Evolutionary conservation across 2,888 invertebrate genomes (phyloP), one percentile per base, ranked within the genome.

Genomic region (Epirrhoe tristata): DNA sequence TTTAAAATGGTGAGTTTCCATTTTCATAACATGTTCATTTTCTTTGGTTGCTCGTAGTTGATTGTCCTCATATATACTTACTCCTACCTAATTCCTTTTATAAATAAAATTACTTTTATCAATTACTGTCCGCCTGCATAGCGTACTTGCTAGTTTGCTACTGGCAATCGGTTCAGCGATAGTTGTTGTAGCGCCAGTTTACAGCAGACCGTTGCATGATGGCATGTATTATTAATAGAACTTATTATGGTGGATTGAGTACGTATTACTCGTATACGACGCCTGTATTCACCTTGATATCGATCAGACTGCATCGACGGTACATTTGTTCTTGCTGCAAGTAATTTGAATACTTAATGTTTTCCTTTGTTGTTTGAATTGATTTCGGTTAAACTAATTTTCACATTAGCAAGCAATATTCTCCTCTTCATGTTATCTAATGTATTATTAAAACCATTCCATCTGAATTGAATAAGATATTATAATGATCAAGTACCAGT

Each of bases 1-100:
- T 91, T 83, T 85, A 91, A 89, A 83, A 83, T 87, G 90, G 92
- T 92, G 88, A 92, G 93, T 93, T 70, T 69, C 39, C 39, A 43
- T 43, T 43, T 43, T 12, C 61, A 58, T 70, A 46, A 55, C 36
- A 58, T 58, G 16, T 54, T 62, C 16, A 48, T 12, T 55, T 58
- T 61, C 59, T 57, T 50, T 54, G 58, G 58, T 76, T 72, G 66
- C 66, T 74, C 71, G 58, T 68, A 39, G 63, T 69, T 66, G 63
- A 70, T 57, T 70, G 71, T 72, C 60, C 67, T 70, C 61, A 43
- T 66, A 1, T 58, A 52, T 31, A 63, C 12, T 6, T 51, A 58
- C 5, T 32, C 14, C 6, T 31, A 24, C 3, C 1, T 2, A 24
- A 48, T 32, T 14, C 6, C 14, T 58, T 46, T 46, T 7, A 58